phyloP scores from a whole-genome alignment of 2,113 vertebrate species.

The Hiodon tergisus region DNA sequence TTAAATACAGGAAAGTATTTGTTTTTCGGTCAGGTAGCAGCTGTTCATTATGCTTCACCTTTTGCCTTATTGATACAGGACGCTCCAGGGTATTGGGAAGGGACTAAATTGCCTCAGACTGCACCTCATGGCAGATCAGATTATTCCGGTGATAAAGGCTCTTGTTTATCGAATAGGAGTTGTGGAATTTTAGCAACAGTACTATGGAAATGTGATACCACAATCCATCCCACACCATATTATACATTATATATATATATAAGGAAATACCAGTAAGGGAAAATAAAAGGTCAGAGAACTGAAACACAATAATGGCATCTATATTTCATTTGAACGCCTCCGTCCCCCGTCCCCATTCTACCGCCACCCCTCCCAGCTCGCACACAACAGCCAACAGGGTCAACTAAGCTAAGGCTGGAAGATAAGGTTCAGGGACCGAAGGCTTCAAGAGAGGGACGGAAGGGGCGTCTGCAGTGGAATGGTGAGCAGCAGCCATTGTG shows the following conservation, averaged over 20 bases:
- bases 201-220: constrained; percentile 8
- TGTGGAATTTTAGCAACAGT: constrained; percentile 16
- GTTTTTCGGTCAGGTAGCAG: constrained; percentile 34
- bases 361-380: too few relatives aligned
- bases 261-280: neutral
- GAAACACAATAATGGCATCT: neutral
- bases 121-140: constrained; percentile 27
- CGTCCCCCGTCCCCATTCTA: too few relatives aligned
- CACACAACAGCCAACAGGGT: too few relatives aligned
- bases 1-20: constrained; percentile 37
- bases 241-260: neutral
- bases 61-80: constrained; percentile 42
- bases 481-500: too few relatives aligned
- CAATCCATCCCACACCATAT: constrained; percentile 8
- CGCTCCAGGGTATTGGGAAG: constrained; percentile 37
- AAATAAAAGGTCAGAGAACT: constrained; percentile 5
- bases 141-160: constrained; percentile 38
- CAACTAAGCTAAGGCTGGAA: too few relatives aligned
- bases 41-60: constrained; percentile 38
- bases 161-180: constrained; percentile 4
- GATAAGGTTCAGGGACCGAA: too few relatives aligned
- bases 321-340: neutral
- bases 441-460: too few relatives aligned
- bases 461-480: too few relatives aligned
- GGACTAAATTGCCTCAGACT: constrained; percentile 37